phyloP scores from a whole-genome alignment of 2,797 vertebrate species.

The Lacerta viridis region DNA sequence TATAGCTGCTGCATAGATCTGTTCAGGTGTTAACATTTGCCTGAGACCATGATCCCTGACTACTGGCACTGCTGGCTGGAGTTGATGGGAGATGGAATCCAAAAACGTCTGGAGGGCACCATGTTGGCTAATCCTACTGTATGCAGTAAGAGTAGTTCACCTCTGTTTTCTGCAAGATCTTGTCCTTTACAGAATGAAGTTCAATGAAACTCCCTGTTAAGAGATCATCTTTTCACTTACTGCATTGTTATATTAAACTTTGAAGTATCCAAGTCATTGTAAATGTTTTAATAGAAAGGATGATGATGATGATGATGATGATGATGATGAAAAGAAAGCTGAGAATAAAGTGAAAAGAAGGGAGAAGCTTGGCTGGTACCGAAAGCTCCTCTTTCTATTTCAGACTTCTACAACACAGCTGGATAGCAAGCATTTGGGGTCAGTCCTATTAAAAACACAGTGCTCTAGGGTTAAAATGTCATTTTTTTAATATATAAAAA shows the following conservation, averaged over 20 bases:
- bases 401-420: not conserved
- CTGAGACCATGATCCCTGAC: not conserved
- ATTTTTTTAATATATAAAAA: constrained; percentile 36
- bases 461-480: constrained; percentile 27
- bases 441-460: not conserved
- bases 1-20: too few relatives aligned
- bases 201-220: not conserved
- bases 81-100: too few relatives aligned
- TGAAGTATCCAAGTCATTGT: not conserved
- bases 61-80: too few relatives aligned
- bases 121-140: too few relatives aligned
- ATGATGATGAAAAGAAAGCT: not conserved
- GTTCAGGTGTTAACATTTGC: too few relatives aligned
- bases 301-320: not conserved
- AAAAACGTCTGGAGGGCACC: too few relatives aligned
- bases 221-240: not conserved
- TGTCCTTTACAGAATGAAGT: not conserved
- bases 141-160: not conserved
- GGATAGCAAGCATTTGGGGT: constrained; percentile 11
- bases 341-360: not conserved
- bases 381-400: not conserved
- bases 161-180: not conserved
- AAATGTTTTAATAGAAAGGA: not conserved
- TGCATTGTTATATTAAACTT: not conserved
- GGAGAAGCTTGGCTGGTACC: not conserved